Evolutionary conservation across 2,113 vertebrate genomes (phyloP).

Genomic region (Nestor notabilis): DNA sequence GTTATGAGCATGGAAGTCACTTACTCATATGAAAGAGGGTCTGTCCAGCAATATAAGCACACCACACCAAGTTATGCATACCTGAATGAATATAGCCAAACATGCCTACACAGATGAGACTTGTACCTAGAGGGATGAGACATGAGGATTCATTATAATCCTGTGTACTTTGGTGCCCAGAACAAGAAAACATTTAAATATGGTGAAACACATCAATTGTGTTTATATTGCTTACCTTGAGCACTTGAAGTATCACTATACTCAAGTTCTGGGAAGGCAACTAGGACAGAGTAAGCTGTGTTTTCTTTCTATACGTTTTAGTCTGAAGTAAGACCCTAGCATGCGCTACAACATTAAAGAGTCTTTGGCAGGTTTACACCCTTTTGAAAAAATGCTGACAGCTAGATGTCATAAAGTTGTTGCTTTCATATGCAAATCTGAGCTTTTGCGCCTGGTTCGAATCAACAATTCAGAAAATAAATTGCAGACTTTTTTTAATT

Average conservation of each 20-base stretch:
- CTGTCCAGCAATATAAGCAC: neutral
- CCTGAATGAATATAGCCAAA: neutral
- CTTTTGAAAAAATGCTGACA: conserved; percentile 55
- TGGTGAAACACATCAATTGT: neutral
- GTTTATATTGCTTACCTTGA: neutral
- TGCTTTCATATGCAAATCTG: conserved; percentile 73
- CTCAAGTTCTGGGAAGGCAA: neutral
- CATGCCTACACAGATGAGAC: accelerated
- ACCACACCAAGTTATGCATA: neutral
- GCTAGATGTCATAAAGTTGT: conserved; percentile 32
- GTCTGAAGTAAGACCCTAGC: conserved; percentile 10
- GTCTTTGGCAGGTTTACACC: conserved; percentile 28
- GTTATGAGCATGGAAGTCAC: neutral
- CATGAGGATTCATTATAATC: neutral
- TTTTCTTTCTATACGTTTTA: neutral
- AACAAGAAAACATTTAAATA: neutral
- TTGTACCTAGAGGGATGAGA: neutral
- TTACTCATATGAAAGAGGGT: neutral
- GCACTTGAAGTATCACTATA: neutral
- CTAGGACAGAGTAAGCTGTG: neutral
- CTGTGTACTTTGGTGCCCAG: neutral
- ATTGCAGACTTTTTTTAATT: conserved; percentile 61
- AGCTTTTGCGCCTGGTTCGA: neutral
- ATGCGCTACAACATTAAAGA: conserved; percentile 53
- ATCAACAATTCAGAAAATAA: conserved; percentile 53